Percentiles rank a stretch among this genome's conserved stretches.
Evolutionary conservation across 2,888 invertebrate genomes (phyloP).

Genomic region (Stratiomys singularior): DNA sequence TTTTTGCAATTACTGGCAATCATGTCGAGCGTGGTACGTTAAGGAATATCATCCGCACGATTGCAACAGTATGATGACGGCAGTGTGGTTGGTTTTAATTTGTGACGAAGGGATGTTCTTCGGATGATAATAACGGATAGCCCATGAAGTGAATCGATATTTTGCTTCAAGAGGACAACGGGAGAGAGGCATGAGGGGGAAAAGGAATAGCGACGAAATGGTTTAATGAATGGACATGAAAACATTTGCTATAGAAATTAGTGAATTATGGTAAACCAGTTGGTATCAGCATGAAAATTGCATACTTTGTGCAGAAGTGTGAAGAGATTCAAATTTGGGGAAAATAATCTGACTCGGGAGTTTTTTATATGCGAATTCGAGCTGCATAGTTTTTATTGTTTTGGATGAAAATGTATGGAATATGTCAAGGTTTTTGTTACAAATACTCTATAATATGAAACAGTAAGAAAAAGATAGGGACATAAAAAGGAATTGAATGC

Average conservation of each 20-base stretch:
- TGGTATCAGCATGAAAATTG: slow-evolving; percentile 33
- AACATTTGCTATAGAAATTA: slow-evolving; percentile 35
- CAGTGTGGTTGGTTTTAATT: no score
- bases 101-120: no score
- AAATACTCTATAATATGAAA: no score
- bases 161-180: not conserved
- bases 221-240: slow-evolving; percentile 24
- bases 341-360: no score
- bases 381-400: no score
- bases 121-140: not conserved
- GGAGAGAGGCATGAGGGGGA: not conserved
- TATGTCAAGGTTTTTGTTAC: no score
- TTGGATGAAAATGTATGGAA: no score
- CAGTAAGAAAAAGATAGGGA: no score
- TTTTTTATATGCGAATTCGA: no score
- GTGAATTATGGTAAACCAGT: slow-evolving; percentile 39
- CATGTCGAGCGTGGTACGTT: not conserved
- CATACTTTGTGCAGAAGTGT: slow-evolving; percentile 19
- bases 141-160: slow-evolving; percentile 17
- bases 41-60: not conserved
- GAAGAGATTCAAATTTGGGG: not conserved
- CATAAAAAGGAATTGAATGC: no score
- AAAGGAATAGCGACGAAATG: slow-evolving; percentile 9
- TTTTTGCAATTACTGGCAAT: not conserved
- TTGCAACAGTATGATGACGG: not conserved